phyloP scores from a whole-genome alignment of 2,113 vertebrate genomes.

The Lynx canadensis region DNA sequence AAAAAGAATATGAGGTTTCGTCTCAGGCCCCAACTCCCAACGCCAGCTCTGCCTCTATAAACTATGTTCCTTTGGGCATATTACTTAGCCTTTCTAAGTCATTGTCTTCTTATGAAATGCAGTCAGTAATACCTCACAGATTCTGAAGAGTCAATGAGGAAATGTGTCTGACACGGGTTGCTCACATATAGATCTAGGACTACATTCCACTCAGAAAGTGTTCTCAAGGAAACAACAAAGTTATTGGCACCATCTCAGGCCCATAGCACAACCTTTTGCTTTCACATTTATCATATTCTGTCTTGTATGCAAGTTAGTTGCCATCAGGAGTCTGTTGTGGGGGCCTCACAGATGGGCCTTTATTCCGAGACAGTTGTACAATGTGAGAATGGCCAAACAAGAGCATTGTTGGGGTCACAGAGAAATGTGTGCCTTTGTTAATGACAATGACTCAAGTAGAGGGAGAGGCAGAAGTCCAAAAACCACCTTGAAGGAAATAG shows the following conservation, averaged over 20 bases:
- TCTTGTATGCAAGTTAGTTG: background rate
- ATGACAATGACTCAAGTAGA: background rate
- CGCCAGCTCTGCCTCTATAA: background rate
- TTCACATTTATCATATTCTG: background rate
- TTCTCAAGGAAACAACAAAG: background rate
- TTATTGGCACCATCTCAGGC: fast-evolving
- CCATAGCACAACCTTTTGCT: background rate
- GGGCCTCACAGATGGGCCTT: background rate
- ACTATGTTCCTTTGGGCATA: background rate
- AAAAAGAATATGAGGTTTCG: background rate
- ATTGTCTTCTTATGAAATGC: background rate
- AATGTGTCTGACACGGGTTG: background rate
- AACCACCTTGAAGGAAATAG: background rate
- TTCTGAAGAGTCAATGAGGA: background rate
- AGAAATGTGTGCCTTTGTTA: background rate
- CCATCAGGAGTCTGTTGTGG: background rate
- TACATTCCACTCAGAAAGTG: background rate
- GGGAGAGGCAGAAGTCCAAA: background rate
- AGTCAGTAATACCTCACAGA: background rate
- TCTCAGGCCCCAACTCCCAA: background rate
- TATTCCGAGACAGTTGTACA: background rate
- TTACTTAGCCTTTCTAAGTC: background rate
- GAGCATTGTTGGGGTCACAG: background rate
- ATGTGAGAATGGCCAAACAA: background rate
- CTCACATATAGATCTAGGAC: background rate